A percentile compares a stretch with the other conserved stretches of the same genome.
Conservation (phyloP, 2,888 invertebrate genomes). For the Plebejus argus region DNA sequence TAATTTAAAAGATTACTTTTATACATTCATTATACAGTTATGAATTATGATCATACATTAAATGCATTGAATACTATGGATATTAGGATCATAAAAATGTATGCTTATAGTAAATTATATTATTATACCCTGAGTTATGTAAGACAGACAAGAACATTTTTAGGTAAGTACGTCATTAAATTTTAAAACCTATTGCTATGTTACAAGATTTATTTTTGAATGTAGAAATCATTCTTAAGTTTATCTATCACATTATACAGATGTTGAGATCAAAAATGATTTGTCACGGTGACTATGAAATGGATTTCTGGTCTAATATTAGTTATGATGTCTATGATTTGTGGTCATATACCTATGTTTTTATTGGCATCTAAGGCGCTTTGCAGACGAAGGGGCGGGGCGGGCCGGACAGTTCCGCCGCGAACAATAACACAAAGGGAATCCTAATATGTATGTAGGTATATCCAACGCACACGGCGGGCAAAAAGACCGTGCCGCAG, state of each 20-base stretch:
- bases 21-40: background rate
- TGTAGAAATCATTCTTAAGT: background rate
- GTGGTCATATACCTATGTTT: background rate
- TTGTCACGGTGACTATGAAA: background rate
- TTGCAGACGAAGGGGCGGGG: too few species aligned
- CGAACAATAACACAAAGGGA: too few species aligned
- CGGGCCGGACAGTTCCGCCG: too few species aligned
- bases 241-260: background rate
- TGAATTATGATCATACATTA: background rate
- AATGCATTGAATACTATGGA: background rate
- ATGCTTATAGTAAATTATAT: background rate
- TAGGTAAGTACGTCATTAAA: background rate
- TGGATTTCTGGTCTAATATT: background rate
- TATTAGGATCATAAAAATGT: background rate
- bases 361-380: too few species aligned
- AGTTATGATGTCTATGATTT: background rate
- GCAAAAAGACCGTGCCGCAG: too few species aligned
- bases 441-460: too few species aligned
- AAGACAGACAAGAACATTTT: background rate
- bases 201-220: background rate
- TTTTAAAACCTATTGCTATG: background rate
- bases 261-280: background rate
- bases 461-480: too few species aligned
- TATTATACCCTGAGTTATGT: background rate
- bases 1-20: too few species aligned